Evolutionary conservation across 2,797 vertebrate species (phyloP), one percentile per base, ranked within the genome.

Genomic region (Gadopsis bispinosus): DNA sequence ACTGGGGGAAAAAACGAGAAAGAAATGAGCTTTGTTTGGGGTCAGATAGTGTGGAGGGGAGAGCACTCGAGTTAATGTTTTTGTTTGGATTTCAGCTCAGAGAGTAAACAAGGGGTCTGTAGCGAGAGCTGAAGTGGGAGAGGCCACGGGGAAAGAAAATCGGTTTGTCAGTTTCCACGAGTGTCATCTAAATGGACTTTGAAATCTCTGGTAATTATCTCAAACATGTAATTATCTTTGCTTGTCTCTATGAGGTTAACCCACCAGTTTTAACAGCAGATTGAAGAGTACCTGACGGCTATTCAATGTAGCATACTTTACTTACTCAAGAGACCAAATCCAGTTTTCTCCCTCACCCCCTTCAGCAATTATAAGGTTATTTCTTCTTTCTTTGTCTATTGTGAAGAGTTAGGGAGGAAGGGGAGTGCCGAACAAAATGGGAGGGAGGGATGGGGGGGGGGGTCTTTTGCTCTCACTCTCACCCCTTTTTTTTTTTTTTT

Each of bases 341-440:
- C 93, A 92, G 89, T 89, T 91, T 83, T 90, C 84, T 88, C 82
- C 69, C 77, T 88, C 79, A 79, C 80, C 83, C 91, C 89, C 89
- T 93, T 88, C 88, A 91, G 91, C 92, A 92, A 92, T 92, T 92
- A 93, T 90, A 90, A 93, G 90, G 92, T 93, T 92, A 92, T 93
- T 92, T 83, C 90, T 93, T 81, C 83, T 91, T 89, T 92, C 91
- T 92, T 92, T 94, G 92, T 91, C 91, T 93, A 90, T 93, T 94
- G 92, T 91, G 88, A 88, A 84, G 93, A 91, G 92, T 94, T 91
- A 56, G 86, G 77, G 83, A 88, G 85, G 85, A 83, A 90, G 85
- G 88, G 87, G 89, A 89, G 87, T 65, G 84, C 45, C 41, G 83
- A 84, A 71, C 79, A 82, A 84, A 89, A 82, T n/a, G 62, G 81